Evolutionary conservation across 2,888 invertebrate species (phyloP), one percentile per base, ranked within the genome.

Genomic region (Brachylomia viminalis): DNA sequence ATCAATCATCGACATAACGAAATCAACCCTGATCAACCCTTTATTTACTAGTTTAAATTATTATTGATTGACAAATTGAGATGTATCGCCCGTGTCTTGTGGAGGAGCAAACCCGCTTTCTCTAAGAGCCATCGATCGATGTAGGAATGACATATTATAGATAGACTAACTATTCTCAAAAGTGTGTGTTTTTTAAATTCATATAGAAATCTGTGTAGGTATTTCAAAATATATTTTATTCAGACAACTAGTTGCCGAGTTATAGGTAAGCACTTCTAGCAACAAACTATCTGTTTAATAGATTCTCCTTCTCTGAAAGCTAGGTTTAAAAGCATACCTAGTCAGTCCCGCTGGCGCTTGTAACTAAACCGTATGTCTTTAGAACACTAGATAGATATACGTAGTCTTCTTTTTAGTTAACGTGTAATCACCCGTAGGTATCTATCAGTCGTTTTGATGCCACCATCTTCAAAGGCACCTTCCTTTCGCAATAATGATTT

Each of bases 401-500:
- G 38, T 38, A 38, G 7, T 38, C 38, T 38, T 38, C 38, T 38
- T 6, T 38, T 38, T 38, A 38, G 38, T 38, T 38, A 38, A 6
- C 38, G 4, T 38, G 38, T 38, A 38, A 6, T 38, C 42, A 42
- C 42, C 8, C 42, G 0, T 42, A n/a, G n/a, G n/a, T n/a, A n/a
- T n/a, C n/a, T 42, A 10, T 42, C 8, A 42, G 8, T 42, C 4
- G 38, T n/a, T n/a, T n/a, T 38, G 0, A 0, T 42, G 42, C 42
- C 8, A 42, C 10, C 10, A 42, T 42, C 42, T 42, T 42, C 42
- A 42, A 42, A 42, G 6, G 10, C 42, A 42, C 11, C 54, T 47
- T 30, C 38, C 38, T 4, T 17, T 45, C 0, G 10, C n/a, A 30
- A 8, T 68, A 45, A 67, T 38, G 80, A 82, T 81, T 85, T 83